A percentile compares a stretch with the other conserved stretches of the same genome.
These are phyloP conservation scores for Rhizomys pruinosus DNA, from an alignment of 2,113 vertebrate species.

Conservation along the genomic window DNA sequence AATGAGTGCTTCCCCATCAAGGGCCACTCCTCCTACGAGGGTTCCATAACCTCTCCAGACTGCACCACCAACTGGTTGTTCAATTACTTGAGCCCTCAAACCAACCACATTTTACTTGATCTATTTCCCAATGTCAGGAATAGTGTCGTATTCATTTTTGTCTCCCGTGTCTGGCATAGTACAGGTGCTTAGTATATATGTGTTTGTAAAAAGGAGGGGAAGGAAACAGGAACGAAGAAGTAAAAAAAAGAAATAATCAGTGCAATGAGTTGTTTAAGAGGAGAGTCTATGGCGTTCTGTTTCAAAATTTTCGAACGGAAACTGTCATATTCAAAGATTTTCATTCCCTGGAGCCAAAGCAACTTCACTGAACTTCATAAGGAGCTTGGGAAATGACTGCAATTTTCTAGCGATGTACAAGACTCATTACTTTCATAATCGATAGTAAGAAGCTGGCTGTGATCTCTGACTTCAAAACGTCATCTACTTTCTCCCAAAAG, in stretches of 20 bases:
- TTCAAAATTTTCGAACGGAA: background rate
- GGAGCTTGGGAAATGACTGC: background rate
- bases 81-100: no score
- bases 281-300: background rate
- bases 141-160: background rate
- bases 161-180: background rate
- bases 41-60: no score
- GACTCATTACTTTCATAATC: background rate
- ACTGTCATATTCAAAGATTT: background rate
- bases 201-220: background rate
- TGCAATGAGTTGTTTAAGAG: background rate
- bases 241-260: background rate
- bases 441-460: slow-evolving; percentile 21
- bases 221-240: background rate
- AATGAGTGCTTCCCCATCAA: no score
- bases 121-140: background rate
- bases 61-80: no score
- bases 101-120: background rate
- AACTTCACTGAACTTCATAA: background rate
- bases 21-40: no score
- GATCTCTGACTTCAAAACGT: background rate
- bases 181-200: background rate
- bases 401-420: background rate
- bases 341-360: background rate
- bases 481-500: slow-evolving; percentile 50